Evolutionary conservation across 2,113 vertebrate genomes (phyloP).

Genomic region (Acinonyx jubatus): DNA sequence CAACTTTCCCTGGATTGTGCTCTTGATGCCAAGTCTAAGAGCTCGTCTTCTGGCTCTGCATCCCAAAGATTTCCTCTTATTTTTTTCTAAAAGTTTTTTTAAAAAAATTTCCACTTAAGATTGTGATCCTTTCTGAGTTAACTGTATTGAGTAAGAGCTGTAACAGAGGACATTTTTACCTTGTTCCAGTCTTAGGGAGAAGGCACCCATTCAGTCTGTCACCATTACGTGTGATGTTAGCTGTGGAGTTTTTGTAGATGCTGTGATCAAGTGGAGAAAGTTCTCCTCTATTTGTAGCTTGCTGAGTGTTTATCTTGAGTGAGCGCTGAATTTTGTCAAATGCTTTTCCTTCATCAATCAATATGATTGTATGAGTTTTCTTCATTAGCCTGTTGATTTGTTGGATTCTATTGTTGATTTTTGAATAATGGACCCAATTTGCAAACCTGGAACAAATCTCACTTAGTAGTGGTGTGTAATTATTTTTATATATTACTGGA

Average conservation of each 20-base stretch:
- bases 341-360: not conserved
- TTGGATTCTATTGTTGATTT: not conserved
- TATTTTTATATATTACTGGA: not conserved
- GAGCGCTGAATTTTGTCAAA: not conserved
- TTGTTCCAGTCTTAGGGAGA: not conserved
- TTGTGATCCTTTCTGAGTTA: not conserved
- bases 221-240: not conserved
- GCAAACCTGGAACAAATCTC: not conserved
- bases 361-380: not conserved
- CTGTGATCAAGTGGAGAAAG: not conserved
- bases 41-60: not conserved
- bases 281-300: not conserved
- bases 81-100: conserved; percentile 27
- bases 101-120: not conserved
- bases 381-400: conserved; percentile 2
- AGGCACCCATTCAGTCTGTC: not conserved
- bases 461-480: not conserved
- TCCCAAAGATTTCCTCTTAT: not conserved
- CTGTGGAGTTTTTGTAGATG: not conserved
- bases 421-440: not conserved
- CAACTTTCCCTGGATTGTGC: not conserved
- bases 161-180: not conserved
- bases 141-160: not conserved
- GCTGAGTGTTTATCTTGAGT: not conserved
- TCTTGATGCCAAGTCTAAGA: not conserved